Evolutionary conservation across 92 coral and sea anemone species (phyloP), one percentile per base, ranked within the genome.

Genomic region (Porites lobata): DNA sequence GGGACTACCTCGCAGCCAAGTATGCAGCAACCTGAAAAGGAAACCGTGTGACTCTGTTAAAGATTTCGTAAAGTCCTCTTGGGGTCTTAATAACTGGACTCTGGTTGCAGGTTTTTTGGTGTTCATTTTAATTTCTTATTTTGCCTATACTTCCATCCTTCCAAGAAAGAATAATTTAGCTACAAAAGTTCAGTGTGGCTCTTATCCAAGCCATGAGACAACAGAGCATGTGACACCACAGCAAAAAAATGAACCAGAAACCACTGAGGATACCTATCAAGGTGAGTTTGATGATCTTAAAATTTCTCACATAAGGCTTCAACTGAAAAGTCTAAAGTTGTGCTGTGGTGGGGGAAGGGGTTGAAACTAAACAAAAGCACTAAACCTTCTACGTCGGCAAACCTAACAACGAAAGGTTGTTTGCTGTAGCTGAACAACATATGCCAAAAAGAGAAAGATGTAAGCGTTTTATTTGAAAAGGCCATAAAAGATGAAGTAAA

Each of bases 21-120:
- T 57, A 14, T 81, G 86, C 11, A 54, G 86, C n/a, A 69, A 81
- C 77, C 77, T 29, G 76, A 81, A 81, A 21, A 56, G 38, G 6
- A 81, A 69, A 69, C 68, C 51, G 15, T 68, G 86, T n/a, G 38
- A 70, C 1, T 70, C 53, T 70, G 21, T 18, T 2, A 20, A 43
- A 32, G 8, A 53, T 53, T 53, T 12, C 58, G 58, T 53, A 12
- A 53, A 8, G 2, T 22, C 59, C 11, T 69, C 15, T 7, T 69
- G 24, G 13, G 32, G 14, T 1, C 3, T 32, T 69, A n/a, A 69
- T 69, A 69, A 8, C 6, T 68, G 17, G 11, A 9, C 51, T 4
- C 8, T 69, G 18, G 12, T 2, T 29, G 19, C 72, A 24, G 10
- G 72, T 67, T 4, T 32, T 24, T 24, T 24, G 26, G 9, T 22